Evolutionary conservation across 2,888 invertebrate genomes (phyloP), one percentile per base, ranked within the genome.

Genomic region (Pandemis heparana): DNA sequence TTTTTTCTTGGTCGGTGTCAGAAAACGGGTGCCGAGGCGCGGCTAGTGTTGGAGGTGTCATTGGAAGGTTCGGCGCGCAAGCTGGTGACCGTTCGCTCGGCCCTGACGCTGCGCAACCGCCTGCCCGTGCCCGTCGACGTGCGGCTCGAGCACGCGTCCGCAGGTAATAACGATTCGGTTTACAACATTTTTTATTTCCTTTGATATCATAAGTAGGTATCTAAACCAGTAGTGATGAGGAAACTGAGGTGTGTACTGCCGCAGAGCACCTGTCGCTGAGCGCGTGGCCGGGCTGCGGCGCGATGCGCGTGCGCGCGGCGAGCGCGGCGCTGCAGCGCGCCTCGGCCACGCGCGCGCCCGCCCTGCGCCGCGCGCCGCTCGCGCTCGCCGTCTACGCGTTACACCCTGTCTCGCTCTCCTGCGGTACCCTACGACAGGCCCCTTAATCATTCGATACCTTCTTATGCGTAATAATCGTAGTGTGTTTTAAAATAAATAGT

Each of bases 11-110:
- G 10, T 18, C 5, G 12, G 60, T 61, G 38, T 39, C 79, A 94
- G 94, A 89, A 90, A 78, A 85, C 87, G 0, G 92, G 91, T 0
- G 83, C 86, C 0, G 95, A 96, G 80, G 97, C 98, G 0, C 96
- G 99, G 69, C 95, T 99, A 39, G 98, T 99, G 62, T 97, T 99
- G 85, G 97, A 98, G 79, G 98, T 99, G 18, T 96, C 97, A 0
- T 94, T 99, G 77, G 98, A 99, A 89, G 99, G 99, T 0, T 98
- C 98, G 1, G 99, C 99, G 0, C 96, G 98, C 81, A 99, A 99
- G 91, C 93, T 99, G 80, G 97, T 99, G 69, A 97, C 98, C 9
- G 97, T 99, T 16, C 96, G 99, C 75, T 99, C 99, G 9, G 98
- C 99, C 41, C 94, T 99, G 76, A 96, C 96, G 80, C 93, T 99